phyloP scores from a whole-genome alignment of 2,113 vertebrate genomes.

The Mola mola region DNA sequence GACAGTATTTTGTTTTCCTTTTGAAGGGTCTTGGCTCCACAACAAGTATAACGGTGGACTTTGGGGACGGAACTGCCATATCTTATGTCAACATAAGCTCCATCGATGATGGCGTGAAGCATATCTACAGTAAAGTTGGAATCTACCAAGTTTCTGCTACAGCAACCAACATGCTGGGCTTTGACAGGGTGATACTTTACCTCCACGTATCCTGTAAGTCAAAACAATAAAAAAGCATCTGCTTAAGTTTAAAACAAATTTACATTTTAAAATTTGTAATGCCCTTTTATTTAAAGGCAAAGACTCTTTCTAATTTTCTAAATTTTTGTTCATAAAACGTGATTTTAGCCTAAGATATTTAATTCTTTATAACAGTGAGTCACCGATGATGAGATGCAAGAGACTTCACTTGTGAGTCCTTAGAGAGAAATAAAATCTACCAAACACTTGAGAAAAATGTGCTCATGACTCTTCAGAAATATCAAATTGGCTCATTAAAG shows the following conservation, averaged over 20 bases:
- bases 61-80: conserved; percentile 89
- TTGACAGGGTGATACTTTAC: conserved; percentile 88
- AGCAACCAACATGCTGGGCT: conserved; percentile 90
- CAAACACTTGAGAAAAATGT: neutral
- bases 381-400: neutral
- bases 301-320: too few relatives aligned
- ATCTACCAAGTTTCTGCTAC: conserved; percentile 90
- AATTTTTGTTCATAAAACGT: too few relatives aligned
- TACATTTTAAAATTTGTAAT: neutral
- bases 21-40: conserved; percentile 88
- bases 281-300: too few relatives aligned
- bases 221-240: neutral
- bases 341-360: too few relatives aligned
- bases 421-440: neutral
- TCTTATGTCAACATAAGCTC: conserved; percentile 92
- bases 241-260: neutral
- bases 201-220: conserved; percentile 91
- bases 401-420: conserved; percentile 6
- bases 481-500: conserved; percentile 41
- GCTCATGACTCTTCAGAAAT: neutral
- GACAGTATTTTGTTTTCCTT: conserved; percentile 35
- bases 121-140: conserved; percentile 89
- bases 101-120: conserved; percentile 91
- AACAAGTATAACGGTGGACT: conserved; percentile 91
- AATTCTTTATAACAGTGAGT: neutral